These are phyloP conservation scores for Apteryx owenii DNA, from an alignment of 2,113 vertebrate species.

Conservation along the genomic window DNA sequence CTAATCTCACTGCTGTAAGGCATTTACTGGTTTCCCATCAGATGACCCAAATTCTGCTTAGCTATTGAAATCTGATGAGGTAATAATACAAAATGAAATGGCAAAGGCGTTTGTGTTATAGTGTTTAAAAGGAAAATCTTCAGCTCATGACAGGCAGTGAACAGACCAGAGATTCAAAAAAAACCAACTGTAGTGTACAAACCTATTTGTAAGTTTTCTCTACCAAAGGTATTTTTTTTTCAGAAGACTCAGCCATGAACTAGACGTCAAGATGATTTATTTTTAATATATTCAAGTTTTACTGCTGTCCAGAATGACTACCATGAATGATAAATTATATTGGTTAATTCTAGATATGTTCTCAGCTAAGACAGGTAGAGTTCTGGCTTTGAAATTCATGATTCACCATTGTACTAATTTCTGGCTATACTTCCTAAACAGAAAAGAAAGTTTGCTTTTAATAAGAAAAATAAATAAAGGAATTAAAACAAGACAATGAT, in stretches of 20 bases:
- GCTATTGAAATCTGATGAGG: neutral
- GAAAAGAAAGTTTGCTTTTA: neutral
- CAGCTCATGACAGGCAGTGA: neutral
- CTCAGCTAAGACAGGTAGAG: neutral
- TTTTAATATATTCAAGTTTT: neutral
- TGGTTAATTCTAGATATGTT: neutral
- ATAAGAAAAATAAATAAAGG: neutral
- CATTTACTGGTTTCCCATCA: neutral
- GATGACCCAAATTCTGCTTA: neutral
- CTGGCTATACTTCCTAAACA: neutral
- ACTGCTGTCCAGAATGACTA: neutral
- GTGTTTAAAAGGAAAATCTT: neutral
- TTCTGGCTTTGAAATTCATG: neutral
- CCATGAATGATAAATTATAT: neutral
- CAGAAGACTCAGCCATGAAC: neutral
- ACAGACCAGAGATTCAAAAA: neutral
- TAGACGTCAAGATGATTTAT: neutral
- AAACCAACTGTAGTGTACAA: neutral
- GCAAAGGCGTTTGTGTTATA: neutral
- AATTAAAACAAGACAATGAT: neutral
- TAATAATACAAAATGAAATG: neutral
- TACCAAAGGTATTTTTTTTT: neutral
- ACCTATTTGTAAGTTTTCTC: neutral
- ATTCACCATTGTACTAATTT: neutral
- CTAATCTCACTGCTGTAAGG: neutral